These are phyloP conservation scores for Pristionchus pacificus DNA, from an alignment of 1,140 invertebrate species.

Conservation along the genomic window DNA sequence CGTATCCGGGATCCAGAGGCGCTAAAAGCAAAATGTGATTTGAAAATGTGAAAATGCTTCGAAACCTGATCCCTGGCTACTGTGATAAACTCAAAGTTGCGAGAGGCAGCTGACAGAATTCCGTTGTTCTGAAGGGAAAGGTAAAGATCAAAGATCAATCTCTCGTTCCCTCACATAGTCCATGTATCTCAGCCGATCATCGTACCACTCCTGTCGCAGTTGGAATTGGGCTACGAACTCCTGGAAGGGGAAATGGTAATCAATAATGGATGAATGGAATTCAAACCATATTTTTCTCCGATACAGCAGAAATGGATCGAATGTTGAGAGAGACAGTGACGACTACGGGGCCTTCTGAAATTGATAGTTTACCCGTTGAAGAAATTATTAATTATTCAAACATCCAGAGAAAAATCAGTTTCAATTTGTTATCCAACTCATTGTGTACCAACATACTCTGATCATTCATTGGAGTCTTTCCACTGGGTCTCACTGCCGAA, in stretches of 20 bases:
- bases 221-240: slow-evolving; percentile 56
- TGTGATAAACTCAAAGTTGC: slow-evolving; percentile 70
- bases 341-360: slow-evolving; percentile 51
- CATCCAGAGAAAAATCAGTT: slow-evolving; percentile 19
- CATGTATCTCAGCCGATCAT: slow-evolving; percentile 48
- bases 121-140: slow-evolving; percentile 4
- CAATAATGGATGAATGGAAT: not conserved
- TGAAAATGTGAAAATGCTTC: not conserved
- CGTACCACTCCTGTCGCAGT: slow-evolving; percentile 55
- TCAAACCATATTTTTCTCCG: slow-evolving; percentile 49
- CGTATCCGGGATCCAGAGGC: slow-evolving; percentile 88
- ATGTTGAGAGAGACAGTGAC: slow-evolving; percentile 47
- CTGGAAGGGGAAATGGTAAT: too few relatives aligned
- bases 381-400: too few relatives aligned
- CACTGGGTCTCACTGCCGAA: slow-evolving; percentile 49
- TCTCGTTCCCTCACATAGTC: slow-evolving; percentile 29
- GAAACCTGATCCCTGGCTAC: slow-evolving; percentile 68
- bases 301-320: slow-evolving; percentile 53
- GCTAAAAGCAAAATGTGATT: slow-evolving; percentile 65
- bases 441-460: slow-evolving; percentile 48
- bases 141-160: too few relatives aligned
- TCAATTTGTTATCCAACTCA: too few relatives aligned
- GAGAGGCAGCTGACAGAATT: slow-evolving; percentile 31
- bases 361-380: too few relatives aligned
- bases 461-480: slow-evolving; percentile 43